These are phyloP conservation scores for Mirza zaza DNA, from an alignment of 2,113 vertebrate genomes.

Conservation along the genomic window DNA sequence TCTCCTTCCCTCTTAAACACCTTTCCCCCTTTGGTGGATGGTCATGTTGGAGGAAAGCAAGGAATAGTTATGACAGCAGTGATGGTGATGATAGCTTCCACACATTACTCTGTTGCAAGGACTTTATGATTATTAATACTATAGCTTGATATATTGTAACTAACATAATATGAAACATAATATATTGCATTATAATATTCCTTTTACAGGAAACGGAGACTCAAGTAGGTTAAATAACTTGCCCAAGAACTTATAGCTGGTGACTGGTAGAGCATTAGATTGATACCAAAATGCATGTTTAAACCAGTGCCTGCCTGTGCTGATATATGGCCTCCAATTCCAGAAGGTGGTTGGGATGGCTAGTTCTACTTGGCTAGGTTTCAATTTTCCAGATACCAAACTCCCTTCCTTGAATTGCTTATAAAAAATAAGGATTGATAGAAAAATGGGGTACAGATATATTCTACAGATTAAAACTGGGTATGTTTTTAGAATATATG, in stretches of 20 bases:
- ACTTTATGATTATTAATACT: too few relatives aligned
- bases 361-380: neutral
- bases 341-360: neutral
- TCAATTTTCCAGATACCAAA: neutral
- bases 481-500: neutral
- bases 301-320: neutral
- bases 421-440: neutral
- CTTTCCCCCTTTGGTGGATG: neutral
- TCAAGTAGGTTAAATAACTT: neutral
- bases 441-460: neutral
- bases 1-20: accelerated
- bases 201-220: neutral
- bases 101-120: neutral
- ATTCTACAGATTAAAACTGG: conserved; percentile 29
- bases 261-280: neutral
- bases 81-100: neutral
- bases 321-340: neutral
- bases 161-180: neutral
- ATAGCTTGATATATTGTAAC: neutral
- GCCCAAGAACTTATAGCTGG: neutral
- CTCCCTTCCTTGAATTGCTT: neutral
- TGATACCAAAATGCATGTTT: neutral
- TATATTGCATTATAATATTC: neutral
- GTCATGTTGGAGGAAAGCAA: neutral
- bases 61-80: neutral